A percentile compares a stretch with the other conserved stretches of the same genome.
Evolutionary conservation across 2,113 vertebrate species (phyloP).

Genomic region (Myrmecophaga tridactyla): DNA sequence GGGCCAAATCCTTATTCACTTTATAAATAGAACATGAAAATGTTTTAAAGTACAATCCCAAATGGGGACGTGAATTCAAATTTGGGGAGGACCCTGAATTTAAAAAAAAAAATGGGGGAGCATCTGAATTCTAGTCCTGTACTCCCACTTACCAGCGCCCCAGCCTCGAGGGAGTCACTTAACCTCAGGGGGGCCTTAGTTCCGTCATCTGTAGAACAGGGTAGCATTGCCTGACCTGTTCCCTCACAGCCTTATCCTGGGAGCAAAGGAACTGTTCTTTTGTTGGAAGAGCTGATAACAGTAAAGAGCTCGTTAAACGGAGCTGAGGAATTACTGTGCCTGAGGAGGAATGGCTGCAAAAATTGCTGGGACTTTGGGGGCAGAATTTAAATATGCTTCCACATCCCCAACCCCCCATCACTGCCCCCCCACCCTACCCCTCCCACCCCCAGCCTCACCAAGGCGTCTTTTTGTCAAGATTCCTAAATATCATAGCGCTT

Average conservation of each 20-base stretch:
- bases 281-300: fast-evolving
- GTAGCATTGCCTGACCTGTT: not conserved
- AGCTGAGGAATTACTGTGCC: fast-evolving
- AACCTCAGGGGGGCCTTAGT: fast-evolving
- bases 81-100: not conserved
- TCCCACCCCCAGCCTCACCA: not conserved
- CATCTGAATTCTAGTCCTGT: not conserved
- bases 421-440: not conserved
- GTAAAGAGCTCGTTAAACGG: not conserved
- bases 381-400: not conserved
- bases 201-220: not conserved
- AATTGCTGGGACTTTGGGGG: not conserved
- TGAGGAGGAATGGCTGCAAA: not conserved
- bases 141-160: not conserved
- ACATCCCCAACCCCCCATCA: not conserved
- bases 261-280: too few relatives aligned
- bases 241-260: not conserved
- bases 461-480: not conserved
- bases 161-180: not conserved
- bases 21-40: conserved; percentile 27
- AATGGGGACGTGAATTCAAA: not conserved
- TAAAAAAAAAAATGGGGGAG: not conserved
- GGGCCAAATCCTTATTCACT: conserved; percentile 28
- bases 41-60: conserved; percentile 44
- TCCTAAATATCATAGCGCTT: not conserved